Conservation (phyloP, 2,888 invertebrate species). For the Blera fallax region DNA sequence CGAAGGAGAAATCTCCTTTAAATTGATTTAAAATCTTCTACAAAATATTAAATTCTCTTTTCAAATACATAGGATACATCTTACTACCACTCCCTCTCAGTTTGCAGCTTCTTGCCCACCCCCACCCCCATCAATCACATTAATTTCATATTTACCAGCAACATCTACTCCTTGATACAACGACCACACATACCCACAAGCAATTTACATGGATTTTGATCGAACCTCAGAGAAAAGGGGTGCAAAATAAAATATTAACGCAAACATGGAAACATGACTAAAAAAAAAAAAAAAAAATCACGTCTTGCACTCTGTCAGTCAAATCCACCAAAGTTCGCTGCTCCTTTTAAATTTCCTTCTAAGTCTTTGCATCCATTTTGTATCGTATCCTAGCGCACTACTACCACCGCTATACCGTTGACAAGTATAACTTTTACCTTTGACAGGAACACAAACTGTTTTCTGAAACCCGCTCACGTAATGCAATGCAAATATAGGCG, state of each 20-base stretch:
- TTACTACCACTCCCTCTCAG: too few species aligned
- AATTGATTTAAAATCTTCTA: too few species aligned
- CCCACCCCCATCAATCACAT: slow-evolving; percentile 32
- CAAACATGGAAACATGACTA: slow-evolving; percentile 43
- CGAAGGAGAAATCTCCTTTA: too few species aligned
- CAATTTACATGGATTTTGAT: slow-evolving; percentile 53
- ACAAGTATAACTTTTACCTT: slow-evolving; percentile 69
- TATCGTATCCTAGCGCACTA: background rate
- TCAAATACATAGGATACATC: too few species aligned
- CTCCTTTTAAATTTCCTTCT: slow-evolving; percentile 25
- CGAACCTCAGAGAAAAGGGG: background rate
- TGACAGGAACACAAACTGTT: slow-evolving; percentile 63
- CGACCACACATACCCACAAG: slow-evolving; percentile 4
- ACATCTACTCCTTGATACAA: background rate
- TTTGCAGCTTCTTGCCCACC: too few species aligned
- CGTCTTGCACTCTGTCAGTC: slow-evolving; percentile 48
- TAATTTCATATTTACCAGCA: slow-evolving; percentile 52
- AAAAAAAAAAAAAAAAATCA: slow-evolving; percentile 44
- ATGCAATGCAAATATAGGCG: slow-evolving; percentile 61
- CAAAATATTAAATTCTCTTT: too few species aligned
- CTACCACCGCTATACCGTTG: slow-evolving; percentile 30
- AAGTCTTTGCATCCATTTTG: slow-evolving; percentile 52
- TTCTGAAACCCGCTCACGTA: slow-evolving; percentile 62
- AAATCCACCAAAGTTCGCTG: slow-evolving; percentile 16
- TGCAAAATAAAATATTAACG: slow-evolving; percentile 47